Percentiles rank a stretch among this genome's conserved stretches.
Evolutionary conservation across 2,797 vertebrate genomes (phyloP).

Genomic region (Picus viridis): DNA sequence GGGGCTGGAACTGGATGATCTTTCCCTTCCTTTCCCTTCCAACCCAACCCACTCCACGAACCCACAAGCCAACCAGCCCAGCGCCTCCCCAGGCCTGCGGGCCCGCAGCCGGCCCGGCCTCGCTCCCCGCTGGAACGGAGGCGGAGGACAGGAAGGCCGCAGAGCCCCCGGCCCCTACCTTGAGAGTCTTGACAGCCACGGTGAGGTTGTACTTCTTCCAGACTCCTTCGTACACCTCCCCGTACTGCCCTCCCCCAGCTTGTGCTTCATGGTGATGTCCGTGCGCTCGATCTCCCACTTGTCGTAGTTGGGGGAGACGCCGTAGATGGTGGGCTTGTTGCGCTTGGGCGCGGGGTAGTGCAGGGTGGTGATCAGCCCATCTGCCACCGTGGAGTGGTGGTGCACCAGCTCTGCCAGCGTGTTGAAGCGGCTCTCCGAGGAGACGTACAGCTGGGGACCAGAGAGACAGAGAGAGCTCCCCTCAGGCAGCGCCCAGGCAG

Average conservation of each 20-base stretch:
- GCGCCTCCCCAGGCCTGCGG: fast-evolving
- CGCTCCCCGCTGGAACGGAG: fast-evolving
- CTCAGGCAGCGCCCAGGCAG: fast-evolving
- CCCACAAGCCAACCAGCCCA: background rate
- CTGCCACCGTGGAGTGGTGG: conserved; percentile 95
- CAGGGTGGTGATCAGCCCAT: conserved; percentile 96
- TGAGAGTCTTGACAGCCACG: conserved; percentile 96
- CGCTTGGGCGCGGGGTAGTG: conserved; percentile 98
- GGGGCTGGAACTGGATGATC: too few relatives aligned
- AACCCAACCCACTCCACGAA: too few relatives aligned
- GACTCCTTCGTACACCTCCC: conserved; percentile 97
- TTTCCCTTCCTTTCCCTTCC: too few relatives aligned
- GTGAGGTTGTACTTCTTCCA: conserved; percentile 99
- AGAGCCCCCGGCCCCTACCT: conserved; percentile 74
- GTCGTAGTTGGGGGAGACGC: conserved; percentile 97
- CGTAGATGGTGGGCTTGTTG: conserved; percentile 98
- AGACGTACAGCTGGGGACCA: conserved; percentile 90
- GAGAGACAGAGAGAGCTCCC: background rate
- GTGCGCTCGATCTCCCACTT: conserved; percentile 99
- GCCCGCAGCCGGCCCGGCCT: background rate
- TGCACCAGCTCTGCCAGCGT: conserved; percentile 96
- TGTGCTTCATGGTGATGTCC: conserved; percentile 99
- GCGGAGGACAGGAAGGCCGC: fast-evolving
- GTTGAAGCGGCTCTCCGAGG: conserved; percentile 97
- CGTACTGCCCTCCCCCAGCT: conserved; percentile 98